A percentile compares a stretch with the other conserved stretches of the same genome.
These are phyloP conservation scores for Lamprologus sp. DNA, from an alignment of 2,113 vertebrate genomes.

Conservation along the genomic window DNA sequence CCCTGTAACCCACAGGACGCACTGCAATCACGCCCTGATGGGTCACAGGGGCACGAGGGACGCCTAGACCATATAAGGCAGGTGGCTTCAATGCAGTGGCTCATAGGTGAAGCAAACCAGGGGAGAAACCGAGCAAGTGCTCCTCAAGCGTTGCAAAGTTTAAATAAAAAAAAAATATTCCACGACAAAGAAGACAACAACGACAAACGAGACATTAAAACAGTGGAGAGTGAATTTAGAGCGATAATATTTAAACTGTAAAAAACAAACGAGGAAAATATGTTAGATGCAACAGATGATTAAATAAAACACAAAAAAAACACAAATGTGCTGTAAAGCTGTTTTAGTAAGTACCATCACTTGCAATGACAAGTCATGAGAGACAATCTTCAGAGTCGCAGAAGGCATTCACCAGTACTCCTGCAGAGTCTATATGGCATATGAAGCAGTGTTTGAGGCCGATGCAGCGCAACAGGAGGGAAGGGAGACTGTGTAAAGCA, in stretches of 20 bases:
- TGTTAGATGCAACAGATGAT: background rate
- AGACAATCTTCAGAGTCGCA: constrained; percentile 40
- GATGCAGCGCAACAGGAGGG: background rate
- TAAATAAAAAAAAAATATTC: background rate
- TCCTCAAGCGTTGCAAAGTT: background rate
- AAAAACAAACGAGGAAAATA: background rate
- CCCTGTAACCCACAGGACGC: background rate
- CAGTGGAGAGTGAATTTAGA: background rate
- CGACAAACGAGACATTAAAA: background rate
- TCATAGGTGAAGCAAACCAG: background rate
- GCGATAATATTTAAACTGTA: background rate
- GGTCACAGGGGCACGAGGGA: background rate
- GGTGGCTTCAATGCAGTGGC: background rate
- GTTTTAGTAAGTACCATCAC: background rate
- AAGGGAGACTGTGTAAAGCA: background rate
- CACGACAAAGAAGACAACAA: background rate
- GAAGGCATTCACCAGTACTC: constrained; percentile 31
- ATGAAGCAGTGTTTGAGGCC: constrained; percentile 1
- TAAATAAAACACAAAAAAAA: background rate
- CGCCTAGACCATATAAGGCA: background rate
- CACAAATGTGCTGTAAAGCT: background rate
- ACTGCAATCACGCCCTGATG: background rate
- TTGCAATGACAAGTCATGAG: background rate
- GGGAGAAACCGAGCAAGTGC: accelerated
- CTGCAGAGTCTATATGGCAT: constrained; percentile 2